phyloP scores from a whole-genome alignment of 2,888 invertebrate genomes.

The Ophion costatus region DNA sequence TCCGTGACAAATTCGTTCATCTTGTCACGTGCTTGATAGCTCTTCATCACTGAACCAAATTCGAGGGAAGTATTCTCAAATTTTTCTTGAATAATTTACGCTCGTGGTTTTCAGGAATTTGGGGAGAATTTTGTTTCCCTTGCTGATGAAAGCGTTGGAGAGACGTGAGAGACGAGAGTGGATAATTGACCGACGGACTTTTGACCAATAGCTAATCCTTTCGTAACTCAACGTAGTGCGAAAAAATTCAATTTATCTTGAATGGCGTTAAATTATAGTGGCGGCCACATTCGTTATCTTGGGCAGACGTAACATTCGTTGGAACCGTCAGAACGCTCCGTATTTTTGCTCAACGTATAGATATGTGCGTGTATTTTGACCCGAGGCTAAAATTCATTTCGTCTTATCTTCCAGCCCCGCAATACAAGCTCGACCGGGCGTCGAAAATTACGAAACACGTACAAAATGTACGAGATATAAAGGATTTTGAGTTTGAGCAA shows the following conservation, averaged over 20 bases:
- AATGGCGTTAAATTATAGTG: background rate
- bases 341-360: background rate
- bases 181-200: background rate
- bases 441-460: background rate
- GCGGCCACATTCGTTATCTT: background rate
- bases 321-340: background rate
- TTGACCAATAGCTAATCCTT: background rate
- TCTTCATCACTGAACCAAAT: background rate
- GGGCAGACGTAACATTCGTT: background rate
- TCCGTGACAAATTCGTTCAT: no score
- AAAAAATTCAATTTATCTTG: background rate
- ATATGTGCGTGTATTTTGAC: background rate
- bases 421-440: background rate
- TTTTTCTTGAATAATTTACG: background rate
- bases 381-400: slow-evolving; percentile 23
- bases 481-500: background rate
- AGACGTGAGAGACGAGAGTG: background rate
- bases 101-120: background rate
- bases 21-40: background rate
- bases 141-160: background rate
- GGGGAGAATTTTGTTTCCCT: background rate
- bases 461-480: background rate
- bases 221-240: background rate
- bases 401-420: slow-evolving; percentile 6
- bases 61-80: background rate